Percentiles rank a stretch among this genome's conserved stretches.
phyloP scores from a whole-genome alignment of 2,113 vertebrate species.

The Hypanus sabinus region DNA sequence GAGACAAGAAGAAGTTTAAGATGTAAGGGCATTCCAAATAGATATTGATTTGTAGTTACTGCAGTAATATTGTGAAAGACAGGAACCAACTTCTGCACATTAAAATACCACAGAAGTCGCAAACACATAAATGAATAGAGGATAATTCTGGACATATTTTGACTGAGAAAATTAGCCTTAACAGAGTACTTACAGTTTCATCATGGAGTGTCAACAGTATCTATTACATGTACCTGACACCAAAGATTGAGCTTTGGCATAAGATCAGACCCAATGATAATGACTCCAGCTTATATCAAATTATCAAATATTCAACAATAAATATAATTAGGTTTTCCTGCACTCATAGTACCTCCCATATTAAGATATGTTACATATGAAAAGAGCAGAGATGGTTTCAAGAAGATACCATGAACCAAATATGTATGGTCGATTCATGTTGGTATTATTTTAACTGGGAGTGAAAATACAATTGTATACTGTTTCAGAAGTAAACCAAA shows the following conservation, averaged over 20 bases:
- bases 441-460: neutral
- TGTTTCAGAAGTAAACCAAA: neutral
- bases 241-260: neutral
- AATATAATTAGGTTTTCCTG: neutral
- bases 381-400: neutral
- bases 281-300: too few species aligned
- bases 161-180: too few species aligned
- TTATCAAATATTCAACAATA: neutral
- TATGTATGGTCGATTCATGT: neutral
- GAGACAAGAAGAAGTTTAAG: neutral
- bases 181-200: neutral
- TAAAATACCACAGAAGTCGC: neutral
- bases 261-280: neutral
- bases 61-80: neutral
- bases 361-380: neutral
- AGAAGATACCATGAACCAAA: neutral
- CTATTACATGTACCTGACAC: neutral
- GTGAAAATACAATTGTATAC: neutral
- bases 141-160: neutral
- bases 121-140: neutral
- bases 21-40: neutral
- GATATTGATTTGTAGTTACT: neutral
- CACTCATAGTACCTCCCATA: neutral
- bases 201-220: neutral
- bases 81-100: neutral